These are phyloP conservation scores for Volucella inanis DNA, from an alignment of 2,888 invertebrate species.

Conservation along the genomic window DNA sequence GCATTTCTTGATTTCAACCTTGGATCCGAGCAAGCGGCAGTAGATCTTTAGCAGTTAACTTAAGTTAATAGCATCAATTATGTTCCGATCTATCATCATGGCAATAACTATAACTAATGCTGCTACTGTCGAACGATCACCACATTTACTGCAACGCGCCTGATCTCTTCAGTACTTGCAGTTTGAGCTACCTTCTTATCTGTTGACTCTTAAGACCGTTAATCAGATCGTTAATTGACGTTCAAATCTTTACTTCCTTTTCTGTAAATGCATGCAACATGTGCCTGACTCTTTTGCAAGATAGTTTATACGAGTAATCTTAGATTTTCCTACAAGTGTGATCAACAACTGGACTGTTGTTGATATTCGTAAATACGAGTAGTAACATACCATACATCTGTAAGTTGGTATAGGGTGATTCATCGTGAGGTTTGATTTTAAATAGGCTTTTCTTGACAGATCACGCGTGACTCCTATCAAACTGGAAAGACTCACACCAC, in stretches of 20 bases:
- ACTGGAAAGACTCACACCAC: too few species aligned
- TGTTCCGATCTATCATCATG: slow-evolving; percentile 73
- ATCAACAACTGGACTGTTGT: slow-evolving; percentile 64
- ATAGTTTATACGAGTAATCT: slow-evolving; percentile 63
- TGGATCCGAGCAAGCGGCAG: slow-evolving; percentile 40
- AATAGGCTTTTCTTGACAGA: too few species aligned
- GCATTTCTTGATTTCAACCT: slow-evolving; percentile 66
- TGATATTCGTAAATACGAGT: slow-evolving; percentile 25
- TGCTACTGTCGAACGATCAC: slow-evolving; percentile 42
- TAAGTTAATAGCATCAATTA: slow-evolving; percentile 73
- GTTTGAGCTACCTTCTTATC: slow-evolving; percentile 56
- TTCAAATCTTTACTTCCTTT: slow-evolving; percentile 57
- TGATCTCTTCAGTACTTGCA: slow-evolving; percentile 51
- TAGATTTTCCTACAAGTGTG: slow-evolving; percentile 69
- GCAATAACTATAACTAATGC: slow-evolving; percentile 45
- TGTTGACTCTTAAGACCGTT: slow-evolving; percentile 67
- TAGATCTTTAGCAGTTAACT: slow-evolving; percentile 64
- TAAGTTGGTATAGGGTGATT: too few species aligned
- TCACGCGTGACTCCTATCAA: too few species aligned
- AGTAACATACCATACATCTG: slow-evolving; percentile 18
- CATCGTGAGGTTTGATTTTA: too few species aligned
- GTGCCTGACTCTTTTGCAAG: slow-evolving; percentile 66
- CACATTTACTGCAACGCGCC: slow-evolving; percentile 33
- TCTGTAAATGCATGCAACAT: slow-evolving; percentile 53
- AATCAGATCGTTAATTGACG: slow-evolving; percentile 70